Evolutionary conservation across 2,797 vertebrate genomes (phyloP), one percentile per base, ranked within the genome.

Genomic region (Poecilia velifera): DNA sequence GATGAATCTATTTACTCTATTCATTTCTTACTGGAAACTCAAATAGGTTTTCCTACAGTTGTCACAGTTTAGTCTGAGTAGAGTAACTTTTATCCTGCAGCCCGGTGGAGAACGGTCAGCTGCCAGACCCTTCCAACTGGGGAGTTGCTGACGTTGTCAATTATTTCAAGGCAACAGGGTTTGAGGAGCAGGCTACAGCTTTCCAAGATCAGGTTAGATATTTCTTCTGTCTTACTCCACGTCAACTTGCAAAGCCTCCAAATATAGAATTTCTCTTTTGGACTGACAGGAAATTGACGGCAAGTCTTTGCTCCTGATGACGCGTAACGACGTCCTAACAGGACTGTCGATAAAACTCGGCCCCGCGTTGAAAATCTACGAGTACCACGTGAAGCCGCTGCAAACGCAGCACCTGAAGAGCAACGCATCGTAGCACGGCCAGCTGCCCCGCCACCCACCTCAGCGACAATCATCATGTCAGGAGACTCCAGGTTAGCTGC

Each of bases 271-370:
- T 62, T 46, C 45, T 78, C 51, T 89, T 9, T 78, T 89, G 93
- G 85, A 85, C 84, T 84, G 93, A 84, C 94, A 99, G 98, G 98
- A 99, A 96, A 99, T 99, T 82, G 98, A 99, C 91, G 98, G 98
- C 81, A 99, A 99, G 93, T 99, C 98, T 74, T 96, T 99, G 89
- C 96, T 99, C 80, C 93, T 99, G 93, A 99, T 99, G 98, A 99
- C 98, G 36, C 98, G 98, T 74, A 98, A 98, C 77, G 98, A 99
- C 73, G 98, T 99, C 88, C 94, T 99, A 91, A 99, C 98, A 20
- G 98, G 98, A 93, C 97, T 99, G 95, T 98, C 98, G 34, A 97
- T 99, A 96, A 99, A 99, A 95, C 94, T 99, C 84, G 98, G 98
- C 76, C 98, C 98, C 16, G 98, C 98, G 0, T 95, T 99, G 91